Evolutionary conservation across 1,140 invertebrate genomes (phyloP), one percentile per base, ranked within the genome.

Genomic region (Rhagoletis pomonella): DNA sequence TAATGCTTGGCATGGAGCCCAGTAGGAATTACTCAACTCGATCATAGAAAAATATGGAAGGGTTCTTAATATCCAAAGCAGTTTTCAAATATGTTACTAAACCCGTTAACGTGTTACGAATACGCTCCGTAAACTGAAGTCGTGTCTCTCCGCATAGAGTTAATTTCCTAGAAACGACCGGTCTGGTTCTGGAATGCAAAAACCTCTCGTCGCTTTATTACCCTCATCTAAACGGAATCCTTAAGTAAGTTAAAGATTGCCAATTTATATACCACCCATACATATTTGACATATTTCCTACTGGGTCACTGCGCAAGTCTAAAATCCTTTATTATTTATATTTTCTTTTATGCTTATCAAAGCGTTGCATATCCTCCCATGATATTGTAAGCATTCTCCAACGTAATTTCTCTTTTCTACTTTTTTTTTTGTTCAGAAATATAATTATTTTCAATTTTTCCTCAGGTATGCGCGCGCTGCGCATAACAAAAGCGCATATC

Each of bases 391-490:
- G 12, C 69, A 73, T 44, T 47, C 44, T 73, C 29, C 42, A 42
- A n/a, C 69, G 42, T 81, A 55, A 50, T 81, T 81, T 42, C 73
- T 19, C 73, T 58, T 81, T 50, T 55, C 42, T 29, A 14, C 7
- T 81, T 55, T 81, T 81, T 9, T 44, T 42, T 81, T 81, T 29
- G 29, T 55, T 81, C 55, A 81, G 14, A 55, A 55, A 55, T 19
- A 81, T 81, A 81, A 81, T 81, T 81, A 81, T 81, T 81, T 81
- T n/a, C 14, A 81, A 47, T 81, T 55, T 81, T 81, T 19, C 4
- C 17, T 44, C 73, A 55, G 73, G 73, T 81, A 5, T 14, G n/a
- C 55, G 47, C 47, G 44, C 73, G 17, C 42, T 47, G 9, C 50
- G 3, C 47, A 3, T 19, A 2, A 81, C 73, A 58, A 58, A 58